These are phyloP conservation scores for Crocallis elinguaria DNA, from an alignment of 2,888 invertebrate species.

Conservation along the genomic window DNA sequence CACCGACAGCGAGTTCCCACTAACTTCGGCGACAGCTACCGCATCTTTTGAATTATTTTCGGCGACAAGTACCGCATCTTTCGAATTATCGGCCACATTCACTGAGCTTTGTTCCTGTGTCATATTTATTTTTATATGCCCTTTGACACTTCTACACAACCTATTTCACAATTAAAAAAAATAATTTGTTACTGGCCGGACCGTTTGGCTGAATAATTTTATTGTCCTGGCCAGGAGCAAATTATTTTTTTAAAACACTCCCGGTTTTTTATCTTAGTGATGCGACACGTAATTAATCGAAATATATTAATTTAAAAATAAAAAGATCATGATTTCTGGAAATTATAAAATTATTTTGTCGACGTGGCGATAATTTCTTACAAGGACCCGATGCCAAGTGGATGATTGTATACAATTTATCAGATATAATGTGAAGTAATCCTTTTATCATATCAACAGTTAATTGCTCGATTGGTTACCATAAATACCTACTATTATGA, in stretches of 20 bases:
- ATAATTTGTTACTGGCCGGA: slow-evolving; percentile 37
- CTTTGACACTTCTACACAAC: slow-evolving; percentile 39
- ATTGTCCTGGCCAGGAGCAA: slow-evolving; percentile 34
- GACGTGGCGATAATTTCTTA: slow-evolving; percentile 50
- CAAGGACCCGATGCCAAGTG: slow-evolving; percentile 66
- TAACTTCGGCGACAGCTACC: slow-evolving; percentile 42
- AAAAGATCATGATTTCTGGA: slow-evolving; percentile 27
- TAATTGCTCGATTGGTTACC: slow-evolving; percentile 62
- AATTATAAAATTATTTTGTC: slow-evolving; percentile 20
- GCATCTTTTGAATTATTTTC: slow-evolving; percentile 39
- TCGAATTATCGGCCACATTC: slow-evolving; percentile 54
- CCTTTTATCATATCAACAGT: slow-evolving; percentile 65
- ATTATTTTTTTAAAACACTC: slow-evolving; percentile 39
- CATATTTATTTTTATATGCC: slow-evolving; percentile 57
- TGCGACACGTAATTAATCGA: slow-evolving; percentile 13
- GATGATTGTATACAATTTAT: slow-evolving; percentile 57
- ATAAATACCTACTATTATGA: slow-evolving; percentile 15
- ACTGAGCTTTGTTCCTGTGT: slow-evolving; percentile 60
- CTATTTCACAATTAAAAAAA: slow-evolving; percentile 39
- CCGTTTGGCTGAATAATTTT: background rate
- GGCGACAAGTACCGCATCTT: slow-evolving; percentile 40
- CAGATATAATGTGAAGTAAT: slow-evolving; percentile 63
- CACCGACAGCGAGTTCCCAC: slow-evolving; percentile 22
- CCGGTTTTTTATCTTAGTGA: slow-evolving; percentile 24
- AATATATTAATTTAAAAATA: slow-evolving; percentile 13